Evolutionary conservation across 2,797 vertebrate species (phyloP).

Genomic region (Schizopygopsis pylzovi): DNA sequence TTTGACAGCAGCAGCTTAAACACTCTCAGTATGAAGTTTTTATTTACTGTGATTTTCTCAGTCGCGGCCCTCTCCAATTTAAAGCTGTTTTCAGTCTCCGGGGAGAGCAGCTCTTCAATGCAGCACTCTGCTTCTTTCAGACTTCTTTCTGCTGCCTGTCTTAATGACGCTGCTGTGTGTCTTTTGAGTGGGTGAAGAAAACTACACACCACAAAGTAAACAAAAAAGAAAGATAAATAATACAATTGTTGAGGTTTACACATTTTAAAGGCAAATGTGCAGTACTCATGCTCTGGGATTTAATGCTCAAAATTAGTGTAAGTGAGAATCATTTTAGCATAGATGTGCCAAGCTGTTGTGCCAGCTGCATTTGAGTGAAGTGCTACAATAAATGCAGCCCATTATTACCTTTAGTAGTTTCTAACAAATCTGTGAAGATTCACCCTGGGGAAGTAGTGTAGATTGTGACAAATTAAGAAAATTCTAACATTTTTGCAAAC

Average conservation of each 20-base stretch:
- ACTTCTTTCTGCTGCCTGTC: conserved; percentile 13
- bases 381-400: background rate
- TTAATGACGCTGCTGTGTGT: conserved; percentile 15
- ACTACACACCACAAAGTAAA: background rate
- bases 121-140: conserved; percentile 34
- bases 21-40: conserved; percentile 22
- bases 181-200: conserved; percentile 19
- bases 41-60: conserved; percentile 38
- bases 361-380: background rate
- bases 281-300: background rate
- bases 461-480: background rate
- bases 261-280: background rate
- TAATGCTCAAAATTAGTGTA: background rate
- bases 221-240: background rate
- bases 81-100: conserved; percentile 11
- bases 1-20: conserved; percentile 33
- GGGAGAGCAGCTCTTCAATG: conserved; percentile 22
- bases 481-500: background rate
- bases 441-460: background rate
- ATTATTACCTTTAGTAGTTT: background rate
- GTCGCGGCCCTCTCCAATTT: conserved; percentile 18
- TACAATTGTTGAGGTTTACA: background rate
- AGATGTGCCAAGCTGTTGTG: background rate
- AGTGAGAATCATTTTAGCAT: background rate
- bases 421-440: background rate